Percentiles rank a stretch among this genome's conserved stretches.
Evolutionary conservation across 2,113 vertebrate genomes (phyloP).

Genomic region (Penelope pileata): DNA sequence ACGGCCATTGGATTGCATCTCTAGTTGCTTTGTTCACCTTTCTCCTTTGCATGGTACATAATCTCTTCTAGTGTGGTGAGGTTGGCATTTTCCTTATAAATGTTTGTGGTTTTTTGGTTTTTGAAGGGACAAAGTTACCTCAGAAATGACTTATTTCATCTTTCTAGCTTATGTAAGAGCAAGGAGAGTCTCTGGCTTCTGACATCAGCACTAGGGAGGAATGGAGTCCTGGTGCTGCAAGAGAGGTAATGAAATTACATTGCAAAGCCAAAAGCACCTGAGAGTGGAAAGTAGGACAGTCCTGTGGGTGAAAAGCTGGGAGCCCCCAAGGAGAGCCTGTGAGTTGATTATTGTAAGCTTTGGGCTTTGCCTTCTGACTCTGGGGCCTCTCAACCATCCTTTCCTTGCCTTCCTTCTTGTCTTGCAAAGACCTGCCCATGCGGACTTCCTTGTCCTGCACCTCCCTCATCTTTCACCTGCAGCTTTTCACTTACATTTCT

Average conservation of each 20-base stretch:
- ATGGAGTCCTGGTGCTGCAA: background rate
- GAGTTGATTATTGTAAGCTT: constrained; percentile 48
- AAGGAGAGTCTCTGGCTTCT: background rate
- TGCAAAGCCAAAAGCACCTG: constrained; percentile 17
- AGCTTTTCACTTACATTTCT: background rate
- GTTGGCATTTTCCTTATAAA: background rate
- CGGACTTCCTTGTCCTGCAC: background rate
- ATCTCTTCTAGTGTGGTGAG: background rate
- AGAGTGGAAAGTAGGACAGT: constrained; percentile 47
- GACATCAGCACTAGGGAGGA: background rate
- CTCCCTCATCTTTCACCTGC: background rate
- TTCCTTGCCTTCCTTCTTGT: background rate
- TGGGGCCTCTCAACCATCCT: background rate
- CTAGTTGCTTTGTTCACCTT: constrained; percentile 8
- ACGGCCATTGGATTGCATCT: background rate
- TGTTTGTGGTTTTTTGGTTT: background rate
- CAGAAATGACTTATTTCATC: background rate
- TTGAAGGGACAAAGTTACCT: background rate
- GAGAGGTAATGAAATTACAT: background rate
- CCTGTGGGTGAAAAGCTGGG: background rate
- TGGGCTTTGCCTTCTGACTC: background rate
- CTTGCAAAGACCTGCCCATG: background rate
- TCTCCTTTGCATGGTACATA: background rate
- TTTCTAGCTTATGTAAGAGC: background rate
- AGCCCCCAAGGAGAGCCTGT: background rate